Evolutionary conservation across 64 coral and sea anemone species (phyloP).

Genomic region (Astreopora myriophthalma): DNA sequence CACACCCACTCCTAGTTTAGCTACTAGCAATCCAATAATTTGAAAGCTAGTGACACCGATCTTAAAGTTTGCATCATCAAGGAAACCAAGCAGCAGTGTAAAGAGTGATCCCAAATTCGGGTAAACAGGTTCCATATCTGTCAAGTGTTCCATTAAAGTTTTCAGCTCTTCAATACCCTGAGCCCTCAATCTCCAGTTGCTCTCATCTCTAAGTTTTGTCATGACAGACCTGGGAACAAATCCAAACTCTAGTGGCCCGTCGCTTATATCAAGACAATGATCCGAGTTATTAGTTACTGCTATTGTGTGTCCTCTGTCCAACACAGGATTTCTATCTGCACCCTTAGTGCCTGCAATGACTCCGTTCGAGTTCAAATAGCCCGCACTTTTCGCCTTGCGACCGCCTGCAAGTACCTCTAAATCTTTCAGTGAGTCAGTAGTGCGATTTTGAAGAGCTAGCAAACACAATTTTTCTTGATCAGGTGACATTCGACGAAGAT

Average conservation of each 20-base stretch:
- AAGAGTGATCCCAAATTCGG: constrained; percentile 85
- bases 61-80: constrained; percentile 96
- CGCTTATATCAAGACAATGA: constrained; percentile 44
- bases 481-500: constrained; percentile 74
- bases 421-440: constrained; percentile 37
- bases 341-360: constrained; percentile 45
- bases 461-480: constrained; percentile 77
- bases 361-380: constrained; percentile 80
- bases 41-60: constrained; percentile 93
- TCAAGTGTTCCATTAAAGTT: constrained; percentile 78
- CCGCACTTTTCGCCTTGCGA: constrained; percentile 90
- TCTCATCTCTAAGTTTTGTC: constrained; percentile 87
- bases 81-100: constrained; percentile 79
- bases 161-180: constrained; percentile 97
- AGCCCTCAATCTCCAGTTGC: constrained; percentile 86
- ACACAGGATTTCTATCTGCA: constrained; percentile 32
- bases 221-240: constrained; percentile 85
- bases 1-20: constrained; percentile 76
- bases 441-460: constrained; percentile 71
- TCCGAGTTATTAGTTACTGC: constrained; percentile 54
- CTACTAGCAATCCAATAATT: constrained; percentile 89
- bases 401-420: constrained; percentile 58
- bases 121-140: constrained; percentile 63
- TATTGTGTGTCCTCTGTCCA: constrained; percentile 90
- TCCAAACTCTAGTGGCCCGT: constrained; percentile 66